A percentile compares a stretch with the other conserved stretches of the same genome.
Conservation (phyloP, 1,140 invertebrate genomes). For the Drosophila ironensis region DNA sequence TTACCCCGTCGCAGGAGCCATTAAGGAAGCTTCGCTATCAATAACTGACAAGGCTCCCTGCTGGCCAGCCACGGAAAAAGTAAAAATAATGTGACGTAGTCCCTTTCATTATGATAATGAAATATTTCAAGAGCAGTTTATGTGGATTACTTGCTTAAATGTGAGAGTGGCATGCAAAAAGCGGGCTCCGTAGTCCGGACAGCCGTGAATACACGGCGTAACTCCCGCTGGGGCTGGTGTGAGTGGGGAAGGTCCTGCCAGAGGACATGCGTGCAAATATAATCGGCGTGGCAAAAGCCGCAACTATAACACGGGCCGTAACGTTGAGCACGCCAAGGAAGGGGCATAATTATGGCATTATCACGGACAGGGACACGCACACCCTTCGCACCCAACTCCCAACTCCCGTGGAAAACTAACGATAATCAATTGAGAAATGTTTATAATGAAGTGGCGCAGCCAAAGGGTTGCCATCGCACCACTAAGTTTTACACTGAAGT, state of each 20-base stretch:
- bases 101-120: slow-evolving; percentile 77
- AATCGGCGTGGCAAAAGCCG: slow-evolving; percentile 54
- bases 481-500: slow-evolving; percentile 4
- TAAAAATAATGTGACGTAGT: slow-evolving; percentile 59
- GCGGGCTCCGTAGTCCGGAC: slow-evolving; percentile 27
- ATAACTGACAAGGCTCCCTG: slow-evolving; percentile 36
- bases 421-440: slow-evolving; percentile 80
- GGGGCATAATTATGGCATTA: slow-evolving; percentile 77
- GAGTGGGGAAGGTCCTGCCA: slow-evolving; percentile 4
- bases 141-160: slow-evolving; percentile 74
- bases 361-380: slow-evolving; percentile 45
- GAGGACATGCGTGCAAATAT: slow-evolving; percentile 73
- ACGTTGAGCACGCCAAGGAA: slow-evolving; percentile 58
- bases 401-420: slow-evolving; percentile 46
- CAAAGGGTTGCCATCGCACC: slow-evolving; percentile 31
- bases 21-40: slow-evolving; percentile 53
- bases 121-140: slow-evolving; percentile 77
- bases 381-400: background rate
- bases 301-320: slow-evolving; percentile 48
- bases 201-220: slow-evolving; percentile 58
- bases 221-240: slow-evolving; percentile 5
- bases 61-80: slow-evolving; percentile 31
- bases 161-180: slow-evolving; percentile 65
- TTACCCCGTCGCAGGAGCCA: background rate
- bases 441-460: slow-evolving; percentile 74